phyloP scores from a whole-genome alignment of 2,888 invertebrate species.

The Nipponacmea schrenckii region DNA sequence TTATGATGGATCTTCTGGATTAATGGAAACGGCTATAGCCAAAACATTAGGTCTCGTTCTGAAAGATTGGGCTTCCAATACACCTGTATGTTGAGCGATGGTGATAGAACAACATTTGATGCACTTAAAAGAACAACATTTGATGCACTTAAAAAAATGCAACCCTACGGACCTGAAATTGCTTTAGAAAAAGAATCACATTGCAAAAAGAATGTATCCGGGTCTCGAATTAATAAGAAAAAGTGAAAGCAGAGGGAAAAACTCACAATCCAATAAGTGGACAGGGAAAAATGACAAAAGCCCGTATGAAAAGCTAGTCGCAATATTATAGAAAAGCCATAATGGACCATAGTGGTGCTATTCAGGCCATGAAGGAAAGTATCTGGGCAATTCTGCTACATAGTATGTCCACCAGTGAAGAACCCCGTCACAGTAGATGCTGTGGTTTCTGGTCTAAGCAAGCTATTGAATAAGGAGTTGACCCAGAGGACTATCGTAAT shows the following conservation, averaged over 20 bases:
- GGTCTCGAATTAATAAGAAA: background rate
- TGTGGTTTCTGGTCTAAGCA: background rate
- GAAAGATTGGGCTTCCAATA: background rate
- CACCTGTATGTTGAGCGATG: constrained; percentile 5
- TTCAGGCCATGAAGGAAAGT: constrained; percentile 8
- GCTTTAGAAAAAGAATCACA: constrained; percentile 21
- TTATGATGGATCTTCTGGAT: constrained; percentile 6
- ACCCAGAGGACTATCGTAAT: background rate
- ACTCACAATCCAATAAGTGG: background rate
- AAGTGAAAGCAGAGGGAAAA: background rate
- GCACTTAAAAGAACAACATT: background rate
- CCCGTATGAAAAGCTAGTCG: constrained; percentile 12
- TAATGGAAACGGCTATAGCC: constrained; percentile 1
- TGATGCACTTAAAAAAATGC: too few relatives aligned
- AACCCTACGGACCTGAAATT: too few relatives aligned
- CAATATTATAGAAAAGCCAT: constrained; percentile 14
- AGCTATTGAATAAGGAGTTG: background rate
- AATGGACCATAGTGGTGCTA: background rate
- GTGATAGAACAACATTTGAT: background rate
- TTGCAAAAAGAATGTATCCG: constrained; percentile 12
- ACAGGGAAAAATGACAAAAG: constrained; percentile 10
- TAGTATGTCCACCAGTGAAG: constrained; percentile 13
- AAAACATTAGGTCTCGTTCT: background rate
- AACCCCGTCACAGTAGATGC: constrained; percentile 13
- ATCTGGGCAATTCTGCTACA: constrained; percentile 21